These are phyloP conservation scores for Actias luna DNA, from an alignment of 2,888 invertebrate species.

Conservation along the genomic window DNA sequence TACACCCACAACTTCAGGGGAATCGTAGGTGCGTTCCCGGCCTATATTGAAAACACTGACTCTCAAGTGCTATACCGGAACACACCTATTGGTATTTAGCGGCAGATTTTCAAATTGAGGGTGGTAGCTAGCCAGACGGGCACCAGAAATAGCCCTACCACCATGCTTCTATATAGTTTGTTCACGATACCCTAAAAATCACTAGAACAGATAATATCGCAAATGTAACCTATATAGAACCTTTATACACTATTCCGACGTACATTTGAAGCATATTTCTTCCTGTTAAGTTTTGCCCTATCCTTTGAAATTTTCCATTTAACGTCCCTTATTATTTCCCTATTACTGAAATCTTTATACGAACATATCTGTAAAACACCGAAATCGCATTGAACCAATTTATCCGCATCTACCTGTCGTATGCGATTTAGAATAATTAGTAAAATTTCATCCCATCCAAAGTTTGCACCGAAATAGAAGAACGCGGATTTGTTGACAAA, in stretches of 20 bases:
- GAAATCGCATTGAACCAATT: not conserved
- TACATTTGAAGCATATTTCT: not conserved
- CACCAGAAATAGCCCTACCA: too few species aligned
- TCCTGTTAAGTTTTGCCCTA: not conserved
- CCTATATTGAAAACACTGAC: too few species aligned
- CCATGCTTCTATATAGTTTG: too few species aligned
- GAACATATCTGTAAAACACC: slow-evolving; percentile 20
- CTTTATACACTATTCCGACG: not conserved
- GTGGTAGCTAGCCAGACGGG: too few species aligned
- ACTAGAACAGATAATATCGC: too few species aligned
- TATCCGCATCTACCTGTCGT: not conserved
- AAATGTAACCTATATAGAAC: too few species aligned
- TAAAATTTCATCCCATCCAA: slow-evolving; percentile 5
- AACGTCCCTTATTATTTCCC: slow-evolving; percentile 18
- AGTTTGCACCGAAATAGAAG: not conserved
- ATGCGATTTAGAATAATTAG: not conserved
- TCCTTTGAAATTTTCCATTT: not conserved
- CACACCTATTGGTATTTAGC: too few species aligned
- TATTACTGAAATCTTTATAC: slow-evolving; percentile 3
- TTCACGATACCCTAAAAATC: too few species aligned
- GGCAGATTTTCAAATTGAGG: too few species aligned
- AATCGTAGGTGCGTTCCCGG: too few species aligned
- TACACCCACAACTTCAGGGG: too few species aligned
- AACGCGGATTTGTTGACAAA: not conserved
- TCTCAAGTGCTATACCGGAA: too few species aligned